Percentiles rank a stretch among this genome's conserved stretches.
Evolutionary conservation across 2,888 invertebrate genomes (phyloP).

Genomic region (Plemyria rubiginata): DNA sequence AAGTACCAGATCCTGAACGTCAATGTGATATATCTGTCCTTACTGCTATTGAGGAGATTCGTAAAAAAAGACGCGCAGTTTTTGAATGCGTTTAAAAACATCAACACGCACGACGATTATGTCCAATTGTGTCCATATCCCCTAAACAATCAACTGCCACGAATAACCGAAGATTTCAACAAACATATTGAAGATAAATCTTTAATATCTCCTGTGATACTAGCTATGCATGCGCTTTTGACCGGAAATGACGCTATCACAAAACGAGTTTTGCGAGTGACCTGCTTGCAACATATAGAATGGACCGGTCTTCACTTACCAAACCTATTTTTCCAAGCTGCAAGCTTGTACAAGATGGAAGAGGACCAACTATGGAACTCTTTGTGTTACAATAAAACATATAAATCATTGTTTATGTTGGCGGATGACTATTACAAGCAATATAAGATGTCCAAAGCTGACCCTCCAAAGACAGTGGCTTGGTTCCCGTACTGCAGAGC

Average conservation of each 20-base stretch:
- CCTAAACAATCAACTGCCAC: slow-evolving; percentile 22
- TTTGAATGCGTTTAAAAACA: slow-evolving; percentile 12
- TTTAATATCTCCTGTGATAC: background rate
- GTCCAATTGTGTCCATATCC: slow-evolving; percentile 33
- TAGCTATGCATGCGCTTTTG: slow-evolving; percentile 30
- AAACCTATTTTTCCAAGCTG: slow-evolving; percentile 32
- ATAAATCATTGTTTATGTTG: slow-evolving; percentile 8
- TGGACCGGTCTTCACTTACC: slow-evolving; percentile 38
- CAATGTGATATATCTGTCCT: slow-evolving; percentile 29
- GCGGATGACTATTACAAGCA: slow-evolving; percentile 25
- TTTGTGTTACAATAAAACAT: background rate
- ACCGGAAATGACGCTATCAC: slow-evolving; percentile 25
- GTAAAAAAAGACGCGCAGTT: slow-evolving; percentile 23
- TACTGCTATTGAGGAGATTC: slow-evolving; percentile 30
- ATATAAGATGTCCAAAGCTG: slow-evolving; percentile 15
- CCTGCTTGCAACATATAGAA: slow-evolving; percentile 32
- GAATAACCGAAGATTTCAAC: slow-evolving; percentile 4
- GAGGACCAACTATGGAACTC: slow-evolving; percentile 29
- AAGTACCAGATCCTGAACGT: slow-evolving; percentile 29
- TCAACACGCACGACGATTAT: slow-evolving; percentile 30
- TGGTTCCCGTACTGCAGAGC: slow-evolving; percentile 37
- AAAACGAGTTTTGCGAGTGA: slow-evolving; percentile 27
- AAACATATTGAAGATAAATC: background rate
- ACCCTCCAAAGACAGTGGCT: slow-evolving; percentile 11
- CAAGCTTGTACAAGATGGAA: slow-evolving; percentile 24